Percentiles rank a stretch among this genome's conserved stretches.
Evolutionary conservation across 2,888 invertebrate species (phyloP).

Genomic region (Bibio marci): DNA sequence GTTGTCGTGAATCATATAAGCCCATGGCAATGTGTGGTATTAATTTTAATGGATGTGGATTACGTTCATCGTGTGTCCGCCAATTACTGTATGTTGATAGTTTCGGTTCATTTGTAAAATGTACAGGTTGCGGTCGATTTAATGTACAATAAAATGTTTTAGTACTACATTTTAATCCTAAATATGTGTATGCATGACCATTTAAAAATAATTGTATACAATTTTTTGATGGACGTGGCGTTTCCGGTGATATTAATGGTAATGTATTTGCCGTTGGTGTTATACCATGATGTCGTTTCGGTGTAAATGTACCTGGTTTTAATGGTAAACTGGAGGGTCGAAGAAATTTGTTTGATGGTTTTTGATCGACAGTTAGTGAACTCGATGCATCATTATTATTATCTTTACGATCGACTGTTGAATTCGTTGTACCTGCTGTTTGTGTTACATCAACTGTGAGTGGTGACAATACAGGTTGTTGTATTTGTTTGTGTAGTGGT

Average conservation of each 20-base stretch:
- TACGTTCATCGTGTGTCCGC: slow-evolving; percentile 57
- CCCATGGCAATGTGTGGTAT: slow-evolving; percentile 49
- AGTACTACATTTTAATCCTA: slow-evolving; percentile 80
- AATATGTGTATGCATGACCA: slow-evolving; percentile 81
- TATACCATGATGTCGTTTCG: slow-evolving; percentile 65
- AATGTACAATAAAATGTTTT: slow-evolving; percentile 84
- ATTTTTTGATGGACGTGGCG: slow-evolving; percentile 74
- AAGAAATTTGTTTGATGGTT: slow-evolving; percentile 35
- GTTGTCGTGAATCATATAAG: slow-evolving; percentile 64
- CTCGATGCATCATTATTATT: no score
- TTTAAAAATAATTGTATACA: slow-evolving; percentile 79
- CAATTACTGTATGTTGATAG: slow-evolving; percentile 96
- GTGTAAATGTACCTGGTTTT: slow-evolving; percentile 67
- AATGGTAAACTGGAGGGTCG: slow-evolving; percentile 68
- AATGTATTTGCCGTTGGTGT: slow-evolving; percentile 68
- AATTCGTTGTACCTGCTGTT: no score
- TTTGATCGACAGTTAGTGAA: no score
- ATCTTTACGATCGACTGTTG: no score
- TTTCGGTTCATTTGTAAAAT: slow-evolving; percentile 75
- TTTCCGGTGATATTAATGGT: slow-evolving; percentile 78
- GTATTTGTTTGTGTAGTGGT: no score
- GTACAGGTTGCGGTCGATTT: slow-evolving; percentile 87
- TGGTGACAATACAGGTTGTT: no score
- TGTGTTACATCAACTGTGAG: no score
- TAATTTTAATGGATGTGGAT: slow-evolving; percentile 48